Percentiles rank a stretch among this genome's conserved stretches.
These are phyloP conservation scores for Pristionchus pacificus DNA, from an alignment of 1,140 invertebrate genomes.

Conservation along the genomic window DNA sequence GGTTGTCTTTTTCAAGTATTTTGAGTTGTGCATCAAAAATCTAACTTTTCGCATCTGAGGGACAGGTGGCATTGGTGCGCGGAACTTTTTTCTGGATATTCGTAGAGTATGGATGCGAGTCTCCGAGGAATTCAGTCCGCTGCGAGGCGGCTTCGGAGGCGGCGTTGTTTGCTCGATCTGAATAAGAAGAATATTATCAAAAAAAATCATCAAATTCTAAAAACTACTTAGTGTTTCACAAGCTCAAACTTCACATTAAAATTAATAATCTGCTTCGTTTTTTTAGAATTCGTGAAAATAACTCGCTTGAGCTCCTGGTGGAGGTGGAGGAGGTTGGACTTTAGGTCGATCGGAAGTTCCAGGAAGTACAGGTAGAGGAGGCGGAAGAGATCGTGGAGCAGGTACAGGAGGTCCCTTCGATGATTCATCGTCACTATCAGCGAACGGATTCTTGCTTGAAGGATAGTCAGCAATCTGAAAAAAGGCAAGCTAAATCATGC, in stretches of 20 bases:
- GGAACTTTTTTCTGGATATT: background rate
- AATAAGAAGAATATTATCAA: too few species aligned
- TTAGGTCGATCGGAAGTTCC: constrained; percentile 14
- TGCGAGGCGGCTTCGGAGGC: background rate
- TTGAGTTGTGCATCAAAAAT: background rate
- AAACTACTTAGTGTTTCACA: too few species aligned
- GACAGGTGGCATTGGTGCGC: background rate
- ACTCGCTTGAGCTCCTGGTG: background rate
- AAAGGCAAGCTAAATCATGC: too few species aligned
- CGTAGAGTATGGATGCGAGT: background rate
- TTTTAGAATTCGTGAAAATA: background rate
- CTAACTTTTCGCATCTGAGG: background rate
- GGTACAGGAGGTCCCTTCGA: background rate
- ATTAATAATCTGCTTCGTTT: background rate
- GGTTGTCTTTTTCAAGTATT: background rate
- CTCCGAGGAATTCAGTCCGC: background rate
- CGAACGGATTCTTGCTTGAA: constrained; percentile 11
- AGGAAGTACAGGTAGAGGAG: background rate
- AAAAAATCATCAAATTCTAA: too few species aligned
- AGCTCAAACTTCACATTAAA: too few species aligned
- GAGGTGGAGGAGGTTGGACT: constrained; percentile 2
- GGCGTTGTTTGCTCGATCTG: background rate
- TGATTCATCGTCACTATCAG: constrained; percentile 11
- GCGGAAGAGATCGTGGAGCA: constrained; percentile 11
- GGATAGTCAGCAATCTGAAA: constrained; percentile 4